A percentile compares a stretch with the other conserved stretches of the same genome.
phyloP scores from a whole-genome alignment of 2,888 invertebrate species.

The Microctonus hyperodae region DNA sequence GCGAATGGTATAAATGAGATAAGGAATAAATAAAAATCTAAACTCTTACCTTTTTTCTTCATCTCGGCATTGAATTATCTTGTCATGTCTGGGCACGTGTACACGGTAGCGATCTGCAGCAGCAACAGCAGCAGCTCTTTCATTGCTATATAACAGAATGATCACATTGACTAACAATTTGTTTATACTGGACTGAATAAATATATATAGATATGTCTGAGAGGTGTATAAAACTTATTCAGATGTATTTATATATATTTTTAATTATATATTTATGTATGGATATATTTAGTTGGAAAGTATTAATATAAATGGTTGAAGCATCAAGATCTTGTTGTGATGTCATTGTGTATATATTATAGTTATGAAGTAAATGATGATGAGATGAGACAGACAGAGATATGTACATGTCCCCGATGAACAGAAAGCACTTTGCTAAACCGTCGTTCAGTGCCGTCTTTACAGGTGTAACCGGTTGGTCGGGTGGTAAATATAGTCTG shows the following conservation, averaged over 20 bases:
- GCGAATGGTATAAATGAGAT: too few relatives aligned
- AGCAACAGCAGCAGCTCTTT: too few relatives aligned
- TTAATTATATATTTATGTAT: background rate
- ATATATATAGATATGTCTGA: background rate
- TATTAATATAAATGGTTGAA: background rate
- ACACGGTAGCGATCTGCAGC: background rate
- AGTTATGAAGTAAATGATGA: background rate
- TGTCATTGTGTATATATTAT: background rate
- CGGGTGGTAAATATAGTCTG: constrained; percentile 58
- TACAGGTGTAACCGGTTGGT: constrained; percentile 56
- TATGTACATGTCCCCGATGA: constrained; percentile 14
- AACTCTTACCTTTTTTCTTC: constrained; percentile 10
- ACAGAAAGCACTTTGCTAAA: constrained; percentile 35
- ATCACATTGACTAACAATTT: background rate
- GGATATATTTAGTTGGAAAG: constrained; percentile 1
- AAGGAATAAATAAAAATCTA: constrained; percentile 18
- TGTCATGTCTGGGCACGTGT: constrained; percentile 24
- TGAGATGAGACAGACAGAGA: background rate
- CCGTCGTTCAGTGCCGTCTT: constrained; percentile 36
- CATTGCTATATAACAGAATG: background rate
- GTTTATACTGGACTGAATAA: background rate
- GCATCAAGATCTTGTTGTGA: background rate
- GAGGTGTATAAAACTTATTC: background rate
- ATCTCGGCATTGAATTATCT: constrained; percentile 29
- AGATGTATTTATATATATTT: background rate